These are phyloP conservation scores for Coendou prehensilis DNA, from an alignment of 2,797 vertebrate genomes.

Conservation along the genomic window DNA sequence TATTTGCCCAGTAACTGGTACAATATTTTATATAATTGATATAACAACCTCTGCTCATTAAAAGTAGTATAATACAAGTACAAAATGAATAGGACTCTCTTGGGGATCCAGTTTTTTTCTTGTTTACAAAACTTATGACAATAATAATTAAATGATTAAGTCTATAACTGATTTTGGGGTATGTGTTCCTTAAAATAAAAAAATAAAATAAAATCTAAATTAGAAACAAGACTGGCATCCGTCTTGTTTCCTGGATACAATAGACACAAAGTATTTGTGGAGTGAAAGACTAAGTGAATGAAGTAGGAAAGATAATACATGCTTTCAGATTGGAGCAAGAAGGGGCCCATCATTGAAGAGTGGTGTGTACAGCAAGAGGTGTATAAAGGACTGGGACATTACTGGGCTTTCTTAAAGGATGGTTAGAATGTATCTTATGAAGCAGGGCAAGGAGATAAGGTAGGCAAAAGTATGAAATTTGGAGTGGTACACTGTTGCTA, in stretches of 20 bases:
- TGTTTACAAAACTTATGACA: background rate
- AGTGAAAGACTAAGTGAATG: background rate
- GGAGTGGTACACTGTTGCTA: background rate
- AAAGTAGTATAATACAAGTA: conserved; percentile 7
- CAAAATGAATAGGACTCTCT: background rate
- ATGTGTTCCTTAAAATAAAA: background rate
- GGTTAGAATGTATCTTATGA: background rate
- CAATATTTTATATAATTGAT: background rate
- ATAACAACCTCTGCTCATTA: background rate
- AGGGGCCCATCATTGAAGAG: background rate
- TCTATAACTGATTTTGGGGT: background rate
- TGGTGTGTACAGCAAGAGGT: background rate
- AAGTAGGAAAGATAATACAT: background rate
- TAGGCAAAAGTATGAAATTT: background rate
- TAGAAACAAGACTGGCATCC: background rate
- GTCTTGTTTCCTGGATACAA: conserved; percentile 7
- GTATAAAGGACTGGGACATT: background rate
- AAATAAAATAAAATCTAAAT: conserved; percentile 13
- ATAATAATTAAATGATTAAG: conserved; percentile 1
- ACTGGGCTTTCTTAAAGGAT: background rate
- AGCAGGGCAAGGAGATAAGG: background rate
- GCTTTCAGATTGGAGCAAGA: background rate
- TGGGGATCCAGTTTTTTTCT: background rate
- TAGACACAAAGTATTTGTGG: background rate
- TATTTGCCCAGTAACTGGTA: background rate